These are phyloP conservation scores for Metaphire vulgaris DNA, from an alignment of 1,140 invertebrate species.

Conservation along the genomic window DNA sequence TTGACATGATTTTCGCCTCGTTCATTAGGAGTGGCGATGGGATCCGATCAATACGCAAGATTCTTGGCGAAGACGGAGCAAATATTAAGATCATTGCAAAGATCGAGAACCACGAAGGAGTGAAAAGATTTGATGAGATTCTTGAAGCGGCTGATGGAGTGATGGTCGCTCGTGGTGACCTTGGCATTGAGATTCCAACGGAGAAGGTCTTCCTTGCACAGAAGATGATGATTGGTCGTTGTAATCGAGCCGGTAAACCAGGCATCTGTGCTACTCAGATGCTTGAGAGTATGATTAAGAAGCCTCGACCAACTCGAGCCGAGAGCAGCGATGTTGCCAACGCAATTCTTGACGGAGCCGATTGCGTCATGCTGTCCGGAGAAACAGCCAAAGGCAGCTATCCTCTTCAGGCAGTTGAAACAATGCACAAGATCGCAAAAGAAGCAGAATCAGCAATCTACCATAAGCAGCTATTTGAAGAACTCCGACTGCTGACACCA, in stretches of 20 bases:
- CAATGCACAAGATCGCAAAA: slow-evolving; percentile 67
- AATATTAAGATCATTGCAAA: slow-evolving; percentile 93
- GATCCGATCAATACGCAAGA: slow-evolving; percentile 70
- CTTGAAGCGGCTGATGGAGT: slow-evolving; percentile 87
- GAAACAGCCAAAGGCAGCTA: slow-evolving; percentile 97
- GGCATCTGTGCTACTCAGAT: slow-evolving; percentile 95
- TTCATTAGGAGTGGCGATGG: slow-evolving; percentile 91
- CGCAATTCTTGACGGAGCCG: slow-evolving; percentile 91
- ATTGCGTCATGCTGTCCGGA: slow-evolving; percentile 95
- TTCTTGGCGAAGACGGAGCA: slow-evolving; percentile 85
- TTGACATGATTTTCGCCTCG: slow-evolving; percentile 98
- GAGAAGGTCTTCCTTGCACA: no score
- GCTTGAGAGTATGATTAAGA: slow-evolving; percentile 97
- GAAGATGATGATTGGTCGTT: slow-evolving; percentile 64
- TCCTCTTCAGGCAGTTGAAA: slow-evolving; percentile 56
- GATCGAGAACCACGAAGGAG: slow-evolving; percentile 94
- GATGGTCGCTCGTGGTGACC: slow-evolving; percentile 92
- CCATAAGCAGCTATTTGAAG: slow-evolving; percentile 84
- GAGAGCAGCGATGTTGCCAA: slow-evolving; percentile 97
- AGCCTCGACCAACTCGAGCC: slow-evolving; percentile 88
- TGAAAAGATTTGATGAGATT: slow-evolving; percentile 88
- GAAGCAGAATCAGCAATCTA: slow-evolving; percentile 98
- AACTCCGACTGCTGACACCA: slow-evolving; percentile 66
- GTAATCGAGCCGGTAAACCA: slow-evolving; percentile 71
- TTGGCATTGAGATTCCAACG: slow-evolving; percentile 94